A percentile compares a stretch with the other conserved stretches of the same genome.
phyloP scores from a whole-genome alignment of 2,888 invertebrate species.

The Arge pagana region DNA sequence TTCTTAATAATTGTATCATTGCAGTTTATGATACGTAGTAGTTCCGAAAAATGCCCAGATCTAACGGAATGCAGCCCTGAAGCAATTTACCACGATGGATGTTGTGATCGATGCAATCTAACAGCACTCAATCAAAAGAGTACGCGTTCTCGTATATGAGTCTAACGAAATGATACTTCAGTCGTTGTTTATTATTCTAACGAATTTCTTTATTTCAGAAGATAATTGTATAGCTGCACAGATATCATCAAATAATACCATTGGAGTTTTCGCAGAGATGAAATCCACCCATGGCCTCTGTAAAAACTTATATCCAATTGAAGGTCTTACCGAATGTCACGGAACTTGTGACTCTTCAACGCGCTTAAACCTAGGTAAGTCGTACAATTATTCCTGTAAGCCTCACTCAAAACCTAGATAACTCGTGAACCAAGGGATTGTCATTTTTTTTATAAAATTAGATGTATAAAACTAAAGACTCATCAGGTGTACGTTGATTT shows the following conservation, averaged over 20 bases:
- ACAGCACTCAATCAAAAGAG: conserved; percentile 59
- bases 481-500: background rate
- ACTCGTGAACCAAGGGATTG: too few relatives aligned
- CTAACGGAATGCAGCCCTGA: conserved; percentile 65
- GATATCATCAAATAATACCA: conserved; percentile 62
- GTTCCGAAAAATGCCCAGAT: conserved; percentile 67
- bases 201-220: background rate
- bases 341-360: conserved; percentile 75
- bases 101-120: conserved; percentile 70
- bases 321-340: conserved; percentile 70
- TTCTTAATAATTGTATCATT: conserved; percentile 9
- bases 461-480: background rate
- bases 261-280: conserved; percentile 63
- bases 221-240: conserved; percentile 1
- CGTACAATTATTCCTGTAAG: background rate
- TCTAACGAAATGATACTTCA: background rate
- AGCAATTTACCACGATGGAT: conserved; percentile 65
- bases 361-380: conserved; percentile 69
- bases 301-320: conserved; percentile 65
- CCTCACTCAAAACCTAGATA: too few relatives aligned
- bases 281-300: conserved; percentile 66
- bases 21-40: conserved; percentile 63
- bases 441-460: too few relatives aligned
- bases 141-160: conserved; percentile 41
- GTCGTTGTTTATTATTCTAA: background rate